Evolutionary conservation across 2,113 vertebrate genomes (phyloP).

Genomic region (Acrocephalus arundinaceus): DNA sequence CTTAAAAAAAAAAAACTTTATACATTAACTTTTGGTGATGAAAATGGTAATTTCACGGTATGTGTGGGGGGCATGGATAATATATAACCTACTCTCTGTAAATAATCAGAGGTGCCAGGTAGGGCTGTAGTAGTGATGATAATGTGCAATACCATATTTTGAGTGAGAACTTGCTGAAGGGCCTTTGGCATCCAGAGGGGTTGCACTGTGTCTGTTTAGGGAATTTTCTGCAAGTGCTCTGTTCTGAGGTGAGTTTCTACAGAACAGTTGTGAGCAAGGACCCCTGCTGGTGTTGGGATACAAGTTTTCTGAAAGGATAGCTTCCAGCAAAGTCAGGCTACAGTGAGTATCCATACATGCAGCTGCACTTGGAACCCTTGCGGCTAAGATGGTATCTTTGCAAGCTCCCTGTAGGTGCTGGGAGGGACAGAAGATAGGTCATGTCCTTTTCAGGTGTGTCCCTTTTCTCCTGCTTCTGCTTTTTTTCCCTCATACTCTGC

Average conservation of each 20-base stretch:
- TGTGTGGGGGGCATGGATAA: not conserved
- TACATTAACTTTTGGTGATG: not conserved
- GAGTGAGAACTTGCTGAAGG: not conserved
- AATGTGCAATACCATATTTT: not conserved
- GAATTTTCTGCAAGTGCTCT: not conserved
- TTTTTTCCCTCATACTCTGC: not conserved
- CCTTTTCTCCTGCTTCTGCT: not conserved
- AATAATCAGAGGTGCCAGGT: not conserved
- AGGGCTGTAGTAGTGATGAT: not conserved
- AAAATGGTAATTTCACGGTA: not conserved
- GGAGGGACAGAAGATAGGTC: not conserved
- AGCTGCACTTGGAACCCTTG: not conserved
- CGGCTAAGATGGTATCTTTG: rapidly evolving
- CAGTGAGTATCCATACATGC: too few relatives aligned
- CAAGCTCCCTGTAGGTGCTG: not conserved
- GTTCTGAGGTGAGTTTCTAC: not conserved
- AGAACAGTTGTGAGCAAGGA: not conserved
- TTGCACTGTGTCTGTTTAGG: not conserved
- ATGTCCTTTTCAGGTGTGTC: not conserved
- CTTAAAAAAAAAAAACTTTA: too few relatives aligned
- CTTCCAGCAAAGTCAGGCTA: not conserved
- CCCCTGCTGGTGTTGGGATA: not conserved
- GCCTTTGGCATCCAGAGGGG: not conserved
- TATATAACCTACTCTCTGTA: not conserved
- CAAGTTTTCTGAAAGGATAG: not conserved